Base-by-base conservation (phyloP, 2,888 invertebrate species). In the Cantharis lateralis region DNA sequence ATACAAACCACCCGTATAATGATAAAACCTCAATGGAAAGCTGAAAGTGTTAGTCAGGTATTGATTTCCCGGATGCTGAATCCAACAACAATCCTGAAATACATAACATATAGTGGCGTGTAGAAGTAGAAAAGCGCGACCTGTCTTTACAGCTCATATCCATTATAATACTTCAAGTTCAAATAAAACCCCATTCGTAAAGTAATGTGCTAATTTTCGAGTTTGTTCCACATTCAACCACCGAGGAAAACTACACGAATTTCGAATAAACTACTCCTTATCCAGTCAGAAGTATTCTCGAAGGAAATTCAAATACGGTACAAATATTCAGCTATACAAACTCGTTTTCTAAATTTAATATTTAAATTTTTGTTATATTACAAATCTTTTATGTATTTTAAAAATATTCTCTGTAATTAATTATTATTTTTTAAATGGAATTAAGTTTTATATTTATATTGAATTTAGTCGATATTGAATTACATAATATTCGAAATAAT, bases 21-120 rank as follows among this genome's bases (percentile, higher is more conserved):
- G 68, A 68, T 68, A 68, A 73, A 24, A 62, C 73, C 48, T 74
- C 62, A 16, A 63, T 69, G 62, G 62, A 64, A 13, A 64, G 72
- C 72, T 74, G 15, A 20, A 62, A 69, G 74, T 69, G 69, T 74
- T 74, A 74, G 74, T 63, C 48, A 69, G 69, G 74, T 74, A 74
- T 74, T 74, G 74, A 74, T 74, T 74, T 74, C 66, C 72, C 48
- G 32, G 66, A 72, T 72, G 72, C 72, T 48, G 66, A 64, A 71
- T 63, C 63, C 71, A 71, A 71, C 71, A 71, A 71, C 63, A 71
- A 62, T 48, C 64, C 62, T 62, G 26, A 48, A 48, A 48, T 48
- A 48, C 48, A 48, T 48, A 48, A 48, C 48, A 48, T 48, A 48
- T n/a, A 48, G 48, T 2, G 48, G 48, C n/a, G n/a, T 48, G 48